phyloP scores from a whole-genome alignment of 2,113 vertebrate species.

The Ceyx melanurus region DNA sequence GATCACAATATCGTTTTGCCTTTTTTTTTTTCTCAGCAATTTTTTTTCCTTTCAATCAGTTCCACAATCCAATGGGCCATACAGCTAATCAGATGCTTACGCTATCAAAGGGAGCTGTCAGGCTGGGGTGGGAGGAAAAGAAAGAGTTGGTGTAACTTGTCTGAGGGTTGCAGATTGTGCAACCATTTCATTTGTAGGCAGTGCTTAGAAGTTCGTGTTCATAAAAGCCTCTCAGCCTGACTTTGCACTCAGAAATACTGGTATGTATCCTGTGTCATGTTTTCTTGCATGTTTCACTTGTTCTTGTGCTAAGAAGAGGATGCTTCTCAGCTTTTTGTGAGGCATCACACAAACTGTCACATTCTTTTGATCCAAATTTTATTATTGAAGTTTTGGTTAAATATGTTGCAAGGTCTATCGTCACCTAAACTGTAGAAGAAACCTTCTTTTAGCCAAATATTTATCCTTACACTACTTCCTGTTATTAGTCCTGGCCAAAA shows the following conservation, averaged over 20 bases:
- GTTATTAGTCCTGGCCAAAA: background rate
- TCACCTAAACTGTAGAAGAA: background rate
- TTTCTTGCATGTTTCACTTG: background rate
- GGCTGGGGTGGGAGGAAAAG: background rate
- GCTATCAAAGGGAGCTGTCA: background rate
- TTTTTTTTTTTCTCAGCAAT: fast-evolving
- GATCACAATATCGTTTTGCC: background rate
- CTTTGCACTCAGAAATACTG: background rate
- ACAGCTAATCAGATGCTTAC: background rate
- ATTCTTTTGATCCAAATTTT: background rate
- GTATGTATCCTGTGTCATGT: background rate
- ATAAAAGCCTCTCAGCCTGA: background rate
- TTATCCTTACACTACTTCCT: background rate
- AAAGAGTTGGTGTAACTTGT: background rate
- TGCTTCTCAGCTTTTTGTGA: background rate
- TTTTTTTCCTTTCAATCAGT: background rate
- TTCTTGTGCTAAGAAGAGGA: background rate
- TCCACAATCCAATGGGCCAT: background rate
- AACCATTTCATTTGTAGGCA: background rate
- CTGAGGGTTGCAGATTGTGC: background rate
- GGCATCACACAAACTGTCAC: background rate
- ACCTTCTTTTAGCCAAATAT: background rate
- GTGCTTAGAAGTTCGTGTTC: background rate
- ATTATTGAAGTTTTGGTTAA: background rate
- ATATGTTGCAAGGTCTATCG: background rate